Base-by-base conservation (phyloP, 2,113 vertebrate genomes). In the Scomber colias region DNA sequence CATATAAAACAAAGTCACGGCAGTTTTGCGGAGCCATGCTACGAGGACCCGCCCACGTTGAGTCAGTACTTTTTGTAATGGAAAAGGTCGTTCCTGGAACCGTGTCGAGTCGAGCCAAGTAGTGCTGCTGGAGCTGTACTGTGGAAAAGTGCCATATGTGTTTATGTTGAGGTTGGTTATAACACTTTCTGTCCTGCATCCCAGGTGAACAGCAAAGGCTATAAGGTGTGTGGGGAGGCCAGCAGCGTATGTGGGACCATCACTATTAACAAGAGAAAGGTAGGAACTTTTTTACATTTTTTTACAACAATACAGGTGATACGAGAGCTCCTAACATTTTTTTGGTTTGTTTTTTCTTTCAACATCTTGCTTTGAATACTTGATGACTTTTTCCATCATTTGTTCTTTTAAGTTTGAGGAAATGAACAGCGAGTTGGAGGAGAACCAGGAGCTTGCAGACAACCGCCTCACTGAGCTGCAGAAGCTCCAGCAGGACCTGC, bases 161-260 rank as follows among this genome's bases (percentile, higher is more conserved):
- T 59, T 27, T 65, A 31, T 45, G n/a, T 40, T 16, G 4, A 67
- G 45, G 30, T 51, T 1, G 30, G 12, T 69, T 63, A 1, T 82
- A 64, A 70, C 40, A 19, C 3, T 57, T 4, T 17, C 7, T 78
- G 24, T 63, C 14, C 48, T 84, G 60, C 81, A 0, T 71, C 14
- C 0, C 85, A 99, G 98, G 97, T 99, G 12, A 99, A 98, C 93
- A 99, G 97, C 5, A 99, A 98, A 96, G 98, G 97, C 46, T 99
- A 98, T 75, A 99, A 99, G 67, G 97, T 99, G 1, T 99, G 97
- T 63, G 97, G 98, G 2, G 97, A 97, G 13, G 97, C 97, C 65
- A 99, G 98, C 91, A 99, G 96, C 71, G 96, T 99, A 3, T 98
- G 98, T 2, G 97, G 98, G 66, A 99, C 97, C 7, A 98, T 99